phyloP scores from a whole-genome alignment of 2,113 vertebrate species.

The Tretioscincus oriximinensis region DNA sequence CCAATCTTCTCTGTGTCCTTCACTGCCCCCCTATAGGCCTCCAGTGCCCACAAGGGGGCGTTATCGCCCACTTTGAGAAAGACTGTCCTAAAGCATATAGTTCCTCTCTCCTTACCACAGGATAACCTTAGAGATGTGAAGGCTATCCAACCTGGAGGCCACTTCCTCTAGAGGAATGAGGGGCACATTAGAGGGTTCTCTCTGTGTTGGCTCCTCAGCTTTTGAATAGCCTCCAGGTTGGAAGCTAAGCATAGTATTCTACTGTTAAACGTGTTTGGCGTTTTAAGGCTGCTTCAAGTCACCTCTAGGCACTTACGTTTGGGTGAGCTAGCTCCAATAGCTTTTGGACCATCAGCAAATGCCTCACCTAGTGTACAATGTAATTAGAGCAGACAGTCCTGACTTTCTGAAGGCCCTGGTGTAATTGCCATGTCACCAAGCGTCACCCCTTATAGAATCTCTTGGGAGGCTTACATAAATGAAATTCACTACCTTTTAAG shows the following conservation, averaged over 20 bases:
- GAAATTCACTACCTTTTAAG: constrained; percentile 58
- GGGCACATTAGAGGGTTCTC: too few relatives aligned
- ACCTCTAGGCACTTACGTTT: constrained; percentile 26
- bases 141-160: too few relatives aligned
- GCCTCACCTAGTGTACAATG: constrained; percentile 30
- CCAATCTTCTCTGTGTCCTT: too few relatives aligned
- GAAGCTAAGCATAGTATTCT: accelerated
- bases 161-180: too few relatives aligned
- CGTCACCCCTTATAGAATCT: constrained; percentile 36
- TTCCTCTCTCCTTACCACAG: not conserved
- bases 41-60: too few relatives aligned
- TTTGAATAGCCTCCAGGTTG: too few relatives aligned
- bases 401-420: constrained; percentile 51
- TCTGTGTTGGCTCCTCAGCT: too few relatives aligned
- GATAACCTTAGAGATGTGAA: too few relatives aligned
- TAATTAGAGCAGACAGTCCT: constrained; percentile 45
- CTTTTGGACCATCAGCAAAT: constrained; percentile 43
- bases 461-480: constrained; percentile 57
- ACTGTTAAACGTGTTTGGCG: constrained; percentile 3
- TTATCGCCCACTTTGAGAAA: too few relatives aligned
- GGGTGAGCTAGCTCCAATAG: constrained; percentile 27
- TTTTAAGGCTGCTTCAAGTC: constrained; percentile 38
- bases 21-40: too few relatives aligned
- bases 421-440: constrained; percentile 39
- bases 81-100: too few relatives aligned